Conservation (phyloP, 1,140 invertebrate species). For the Aphaenogaster ashmeadi region DNA sequence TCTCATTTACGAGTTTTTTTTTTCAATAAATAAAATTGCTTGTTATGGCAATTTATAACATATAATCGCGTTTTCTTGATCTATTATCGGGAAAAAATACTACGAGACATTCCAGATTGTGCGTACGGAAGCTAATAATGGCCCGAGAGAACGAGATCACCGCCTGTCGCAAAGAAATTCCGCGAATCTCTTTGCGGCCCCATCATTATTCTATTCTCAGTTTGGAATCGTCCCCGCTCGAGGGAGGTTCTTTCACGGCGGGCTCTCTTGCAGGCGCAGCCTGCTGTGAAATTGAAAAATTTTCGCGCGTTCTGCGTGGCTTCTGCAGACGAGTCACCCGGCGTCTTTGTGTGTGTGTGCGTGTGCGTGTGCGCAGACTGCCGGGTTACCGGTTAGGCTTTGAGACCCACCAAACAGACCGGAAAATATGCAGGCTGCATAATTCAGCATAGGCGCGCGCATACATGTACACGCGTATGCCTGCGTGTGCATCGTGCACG, state of each 20-base stretch:
- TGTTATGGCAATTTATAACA: neutral
- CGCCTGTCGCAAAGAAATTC: constrained; percentile 17
- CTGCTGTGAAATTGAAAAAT: constrained; percentile 78
- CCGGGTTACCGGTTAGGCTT: constrained; percentile 84
- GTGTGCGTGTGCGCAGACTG: constrained; percentile 68
- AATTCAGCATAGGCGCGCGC: constrained; percentile 82
- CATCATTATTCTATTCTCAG: constrained; percentile 72
- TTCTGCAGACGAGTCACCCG: constrained; percentile 80
- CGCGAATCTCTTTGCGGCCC: constrained; percentile 32
- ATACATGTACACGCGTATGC: constrained; percentile 48
- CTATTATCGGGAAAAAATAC: neutral
- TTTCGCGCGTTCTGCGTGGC: constrained; percentile 82
- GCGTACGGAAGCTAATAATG: neutral
- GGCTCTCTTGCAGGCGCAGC: constrained; percentile 70
- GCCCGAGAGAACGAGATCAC: constrained; percentile 22
- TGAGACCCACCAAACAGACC: constrained; percentile 87
- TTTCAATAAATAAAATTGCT: neutral
- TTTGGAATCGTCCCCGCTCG: constrained; percentile 65
- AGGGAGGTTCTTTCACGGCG: constrained; percentile 65
- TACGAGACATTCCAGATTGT: neutral
- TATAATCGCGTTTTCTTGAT: neutral
- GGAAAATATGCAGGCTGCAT: constrained; percentile 87
- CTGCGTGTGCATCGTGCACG: neutral
- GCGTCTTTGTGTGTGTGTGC: constrained; percentile 51
- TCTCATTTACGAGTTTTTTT: neutral